These are phyloP conservation scores for Amphimedon queenslandica DNA, from an alignment of 37 sponge, comb jelly and placozoan species.

Conservation along the genomic window DNA sequence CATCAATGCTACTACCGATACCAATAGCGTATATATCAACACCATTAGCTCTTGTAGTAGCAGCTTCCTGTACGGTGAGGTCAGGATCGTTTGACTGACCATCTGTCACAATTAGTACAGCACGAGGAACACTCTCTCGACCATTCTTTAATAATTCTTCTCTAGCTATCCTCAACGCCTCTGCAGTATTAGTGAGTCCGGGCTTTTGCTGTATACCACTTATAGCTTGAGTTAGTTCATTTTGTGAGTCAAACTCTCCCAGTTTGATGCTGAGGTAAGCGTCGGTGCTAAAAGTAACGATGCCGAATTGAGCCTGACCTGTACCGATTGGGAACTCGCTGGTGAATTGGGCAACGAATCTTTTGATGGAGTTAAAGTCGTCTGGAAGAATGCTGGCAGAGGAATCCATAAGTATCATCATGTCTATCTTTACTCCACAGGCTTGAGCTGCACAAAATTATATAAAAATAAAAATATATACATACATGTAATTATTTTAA, in stretches of 20 bases:
- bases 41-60: not conserved
- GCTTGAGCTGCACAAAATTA: no score
- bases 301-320: not conserved
- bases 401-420: conserved; percentile 20
- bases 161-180: conserved; percentile 2
- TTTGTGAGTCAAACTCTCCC: not conserved
- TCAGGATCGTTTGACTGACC: conserved; percentile 14
- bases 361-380: not conserved
- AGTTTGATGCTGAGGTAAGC: not conserved
- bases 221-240: conserved; percentile 1
- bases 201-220: not conserved
- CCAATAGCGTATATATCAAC: conserved; percentile 10
- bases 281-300: not conserved
- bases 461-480: no score
- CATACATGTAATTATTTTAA: no score
- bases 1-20: not conserved
- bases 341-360: conserved; percentile 4
- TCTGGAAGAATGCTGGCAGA: conserved; percentile 15
- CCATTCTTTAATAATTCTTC: not conserved
- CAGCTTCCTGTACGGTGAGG: not conserved
- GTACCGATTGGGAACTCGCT: not conserved
- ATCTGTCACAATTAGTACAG: conserved; percentile 19
- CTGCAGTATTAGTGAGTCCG: conserved; percentile 16
- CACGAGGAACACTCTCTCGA: not conserved
- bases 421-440: no score